A percentile compares a stretch with the other conserved stretches of the same genome.
Evolutionary conservation across 2,888 invertebrate species (phyloP).

Genomic region (Teleogryllus oceanicus): DNA sequence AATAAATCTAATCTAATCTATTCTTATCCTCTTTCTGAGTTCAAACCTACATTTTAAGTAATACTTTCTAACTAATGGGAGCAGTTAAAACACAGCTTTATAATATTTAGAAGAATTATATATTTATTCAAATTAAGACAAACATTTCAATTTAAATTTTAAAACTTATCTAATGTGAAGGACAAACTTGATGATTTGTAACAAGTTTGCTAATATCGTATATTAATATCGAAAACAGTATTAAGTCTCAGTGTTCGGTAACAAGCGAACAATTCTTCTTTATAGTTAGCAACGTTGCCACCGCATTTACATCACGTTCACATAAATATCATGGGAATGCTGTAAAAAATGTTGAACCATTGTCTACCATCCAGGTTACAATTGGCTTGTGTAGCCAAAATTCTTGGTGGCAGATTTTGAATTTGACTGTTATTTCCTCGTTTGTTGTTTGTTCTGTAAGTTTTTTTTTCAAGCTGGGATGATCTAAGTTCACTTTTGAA

Average conservation of each 20-base stretch:
- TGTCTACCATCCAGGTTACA: not conserved
- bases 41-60: too few relatives aligned
- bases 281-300: not conserved
- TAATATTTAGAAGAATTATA: too few relatives aligned
- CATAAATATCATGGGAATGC: not conserved
- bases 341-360: not conserved
- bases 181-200: not conserved
- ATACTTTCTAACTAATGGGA: too few relatives aligned
- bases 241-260: not conserved
- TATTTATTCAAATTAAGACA: too few relatives aligned
- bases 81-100: too few relatives aligned
- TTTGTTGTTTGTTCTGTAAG: constrained; percentile 39
- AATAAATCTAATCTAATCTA: too few relatives aligned
- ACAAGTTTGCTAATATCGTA: not conserved
- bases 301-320: not conserved
- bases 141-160: too few relatives aligned
- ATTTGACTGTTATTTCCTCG: constrained; percentile 37
- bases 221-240: not conserved
- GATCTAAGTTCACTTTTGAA: constrained; percentile 37
- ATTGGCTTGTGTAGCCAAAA: not conserved
- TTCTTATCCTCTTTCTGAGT: too few relatives aligned
- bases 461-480: constrained; percentile 38
- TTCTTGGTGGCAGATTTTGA: not conserved
- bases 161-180: not conserved
- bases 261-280: not conserved